Conservation (phyloP, 2,113 vertebrate genomes). For the Aphyosemion australe region DNA sequence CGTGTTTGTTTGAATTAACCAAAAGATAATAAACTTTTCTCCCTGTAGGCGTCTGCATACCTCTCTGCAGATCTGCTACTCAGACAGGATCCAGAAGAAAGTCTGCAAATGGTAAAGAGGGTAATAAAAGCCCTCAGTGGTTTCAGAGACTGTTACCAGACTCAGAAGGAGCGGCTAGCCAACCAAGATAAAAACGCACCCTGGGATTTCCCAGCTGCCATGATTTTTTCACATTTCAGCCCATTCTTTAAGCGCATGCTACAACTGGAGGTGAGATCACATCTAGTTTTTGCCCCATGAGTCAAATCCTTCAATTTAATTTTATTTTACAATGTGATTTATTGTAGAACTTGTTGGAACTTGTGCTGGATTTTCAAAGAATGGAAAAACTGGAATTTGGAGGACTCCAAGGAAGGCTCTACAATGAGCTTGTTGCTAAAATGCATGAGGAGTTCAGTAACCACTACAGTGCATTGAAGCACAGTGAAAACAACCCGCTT, state of each 20-base stretch:
- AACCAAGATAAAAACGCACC: slow-evolving; percentile 60
- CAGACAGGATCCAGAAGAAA: slow-evolving; percentile 81
- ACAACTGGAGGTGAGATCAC: slow-evolving; percentile 79
- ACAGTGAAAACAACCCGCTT: slow-evolving; percentile 66
- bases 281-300: not conserved
- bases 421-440: slow-evolving; percentile 73
- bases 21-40: slow-evolving; percentile 13
- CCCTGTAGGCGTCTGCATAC: slow-evolving; percentile 73
- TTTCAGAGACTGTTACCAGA: slow-evolving; percentile 79
- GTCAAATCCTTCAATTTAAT: not conserved
- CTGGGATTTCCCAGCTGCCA: slow-evolving; percentile 83
- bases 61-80: slow-evolving; percentile 78
- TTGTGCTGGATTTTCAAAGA: slow-evolving; percentile 81
- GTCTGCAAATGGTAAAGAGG: slow-evolving; percentile 76
- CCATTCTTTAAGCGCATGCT: slow-evolving; percentile 76
- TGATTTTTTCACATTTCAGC: slow-evolving; percentile 82
- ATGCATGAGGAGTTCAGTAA: slow-evolving; percentile 76
- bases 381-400: slow-evolving; percentile 84
- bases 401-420: slow-evolving; percentile 73
- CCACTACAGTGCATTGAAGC: slow-evolving; percentile 74
- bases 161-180: slow-evolving; percentile 73
- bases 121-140: slow-evolving; percentile 69
- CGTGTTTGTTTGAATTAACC: not conserved
- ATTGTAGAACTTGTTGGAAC: slow-evolving; percentile 78
- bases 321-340: not conserved